Evolutionary conservation across 2,113 vertebrate genomes (phyloP), one percentile per base, ranked within the genome.

Genomic region (Gulo gulo): DNA sequence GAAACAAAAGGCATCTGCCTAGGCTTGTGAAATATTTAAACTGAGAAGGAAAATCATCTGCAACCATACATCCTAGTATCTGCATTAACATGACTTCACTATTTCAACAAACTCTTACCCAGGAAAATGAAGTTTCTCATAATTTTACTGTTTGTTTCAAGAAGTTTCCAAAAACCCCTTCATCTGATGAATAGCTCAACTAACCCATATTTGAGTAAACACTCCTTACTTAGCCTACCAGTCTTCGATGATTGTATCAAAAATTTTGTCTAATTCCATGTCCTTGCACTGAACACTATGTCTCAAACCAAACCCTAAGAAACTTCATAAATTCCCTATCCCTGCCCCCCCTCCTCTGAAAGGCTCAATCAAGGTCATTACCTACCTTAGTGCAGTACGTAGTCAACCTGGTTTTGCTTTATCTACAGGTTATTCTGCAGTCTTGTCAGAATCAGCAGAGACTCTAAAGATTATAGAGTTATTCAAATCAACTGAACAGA

Each of bases 1-100:
- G 31, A 15, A 45, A 63, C 23, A 42, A 81, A 26, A 79, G 63
- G 82, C 21, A n/a, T 74, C 57, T 3, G 73, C 50, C 34, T 45
- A 71, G 73, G 39, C 52, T 90, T 94, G 81, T 90, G 42, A 79
- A 88, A 79, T 73, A 96, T 69, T 63, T 82, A 74, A 95, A 78
- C 73, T 20, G 23, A 63, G 31, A 91, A 61, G 20, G 29, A 73
- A 91, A 84, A 78, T 50, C 50, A 86, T 21, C 26, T 50, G 31
- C 79, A 89, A 69, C 15, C 83, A 94, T 16, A 69, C 10, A 76
- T 21, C 47, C 89, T 65, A 52, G 23, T 47, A 39, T 23, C 83
- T 47, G 69, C 9, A 74, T 57, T 84, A 84, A 84, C 69, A 63
- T 29, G 20, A 88, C 83, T 79, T 90, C 12, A 59, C 39, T 86